Percentiles rank a stretch among this genome's conserved stretches.
Evolutionary conservation across 2,888 invertebrate genomes (phyloP).

Genomic region (Eustalomyia histrio): DNA sequence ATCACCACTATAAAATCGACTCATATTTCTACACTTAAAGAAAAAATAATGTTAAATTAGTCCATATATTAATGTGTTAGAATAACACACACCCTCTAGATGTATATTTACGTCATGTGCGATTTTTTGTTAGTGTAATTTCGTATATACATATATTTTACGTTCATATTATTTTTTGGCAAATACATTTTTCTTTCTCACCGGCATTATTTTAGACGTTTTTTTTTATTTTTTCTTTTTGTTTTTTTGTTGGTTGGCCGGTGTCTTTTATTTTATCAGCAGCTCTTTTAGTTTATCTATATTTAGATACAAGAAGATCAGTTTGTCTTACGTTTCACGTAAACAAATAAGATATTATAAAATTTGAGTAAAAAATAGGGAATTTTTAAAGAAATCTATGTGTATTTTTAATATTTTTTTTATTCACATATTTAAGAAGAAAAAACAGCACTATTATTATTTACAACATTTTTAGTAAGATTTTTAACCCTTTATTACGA

Average conservation of each 20-base stretch:
- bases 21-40: slow-evolving; percentile 47
- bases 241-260: not conserved
- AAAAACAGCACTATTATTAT: no score
- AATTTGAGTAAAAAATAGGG: not conserved
- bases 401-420: not conserved
- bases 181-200: not conserved
- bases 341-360: no score
- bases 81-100: slow-evolving; percentile 9
- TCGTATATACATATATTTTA: not conserved
- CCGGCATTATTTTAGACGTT: not conserved
- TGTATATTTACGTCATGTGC: not conserved
- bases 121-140: slow-evolving; percentile 8
- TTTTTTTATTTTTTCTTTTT: not conserved
- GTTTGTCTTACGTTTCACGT: not conserved
- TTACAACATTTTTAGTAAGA: no score
- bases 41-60: slow-evolving; percentile 11
- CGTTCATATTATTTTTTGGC: not conserved
- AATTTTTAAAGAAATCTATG: not conserved
- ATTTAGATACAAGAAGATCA: slow-evolving; percentile 22
- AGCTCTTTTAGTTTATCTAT: slow-evolving; percentile 32
- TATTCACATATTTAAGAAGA: no score
- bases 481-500: no score
- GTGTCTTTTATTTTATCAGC: not conserved
- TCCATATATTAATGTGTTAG: not conserved
- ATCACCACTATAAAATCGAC: slow-evolving; percentile 42